These are phyloP conservation scores for Seriola rivoliana DNA, from an alignment of 2,113 vertebrate genomes.

Conservation along the genomic window DNA sequence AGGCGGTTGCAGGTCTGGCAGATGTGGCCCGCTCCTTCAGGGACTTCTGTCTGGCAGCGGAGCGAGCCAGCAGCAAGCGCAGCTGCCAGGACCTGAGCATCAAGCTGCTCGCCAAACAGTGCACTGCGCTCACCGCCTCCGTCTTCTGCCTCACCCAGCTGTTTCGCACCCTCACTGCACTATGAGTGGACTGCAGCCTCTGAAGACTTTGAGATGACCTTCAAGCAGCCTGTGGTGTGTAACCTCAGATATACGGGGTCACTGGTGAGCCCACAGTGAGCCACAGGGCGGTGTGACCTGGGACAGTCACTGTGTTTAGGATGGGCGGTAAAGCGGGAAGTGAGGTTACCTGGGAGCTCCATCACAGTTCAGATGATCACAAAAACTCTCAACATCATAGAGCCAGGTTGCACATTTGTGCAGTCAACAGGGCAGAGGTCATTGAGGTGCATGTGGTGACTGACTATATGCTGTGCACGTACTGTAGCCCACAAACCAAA, in stretches of 20 bases:
- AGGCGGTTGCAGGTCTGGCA: constrained; percentile 85
- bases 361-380: constrained; percentile 23
- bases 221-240: constrained; percentile 13
- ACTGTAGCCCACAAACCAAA: constrained; percentile 46
- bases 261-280: constrained; percentile 5
- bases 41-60: constrained; percentile 90
- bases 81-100: constrained; percentile 88
- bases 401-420: constrained; percentile 26
- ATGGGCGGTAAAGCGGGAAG: neutral
- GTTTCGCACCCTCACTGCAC: constrained; percentile 86
- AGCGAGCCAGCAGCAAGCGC: constrained; percentile 85
- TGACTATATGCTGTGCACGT: constrained; percentile 60
- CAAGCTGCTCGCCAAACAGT: constrained; percentile 90
- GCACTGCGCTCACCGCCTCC: constrained; percentile 91
- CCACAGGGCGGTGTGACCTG: constrained; percentile 12
- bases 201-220: constrained; percentile 11
- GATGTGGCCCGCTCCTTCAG: constrained; percentile 90
- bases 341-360: constrained; percentile 9
- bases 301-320: constrained; percentile 1
- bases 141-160: constrained; percentile 94
- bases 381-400: constrained; percentile 16
- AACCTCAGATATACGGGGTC: constrained; percentile 8
- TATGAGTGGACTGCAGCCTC: constrained; percentile 78
- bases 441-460: constrained; percentile 61
- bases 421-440: neutral